Evolutionary conservation across 2,113 vertebrate genomes (phyloP).

Genomic region (Manacus vitellinus): DNA sequence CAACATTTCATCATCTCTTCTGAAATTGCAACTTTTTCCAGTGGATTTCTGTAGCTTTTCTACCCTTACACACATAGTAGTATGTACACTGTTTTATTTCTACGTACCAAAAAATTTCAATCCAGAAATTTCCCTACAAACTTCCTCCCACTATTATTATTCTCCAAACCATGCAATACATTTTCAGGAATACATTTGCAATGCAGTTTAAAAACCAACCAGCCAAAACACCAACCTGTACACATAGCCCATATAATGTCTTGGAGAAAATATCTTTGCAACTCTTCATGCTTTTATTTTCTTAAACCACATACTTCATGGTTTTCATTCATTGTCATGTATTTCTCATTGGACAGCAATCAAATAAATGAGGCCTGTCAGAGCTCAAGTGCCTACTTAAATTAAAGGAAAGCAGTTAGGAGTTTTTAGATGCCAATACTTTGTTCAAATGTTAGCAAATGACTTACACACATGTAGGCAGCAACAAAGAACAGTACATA

Average conservation of each 20-base stretch:
- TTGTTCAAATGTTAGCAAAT: conserved; percentile 68
- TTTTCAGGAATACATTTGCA: not conserved
- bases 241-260: not conserved
- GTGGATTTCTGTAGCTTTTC: not conserved
- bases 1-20: not conserved
- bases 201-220: not conserved
- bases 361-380: conserved; percentile 57
- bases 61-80: not conserved
- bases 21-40: not conserved
- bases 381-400: conserved; percentile 55
- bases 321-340: conserved; percentile 42
- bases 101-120: not conserved
- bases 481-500: conserved; percentile 22
- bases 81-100: not conserved
- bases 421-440: conserved; percentile 56
- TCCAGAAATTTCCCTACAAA: not conserved
- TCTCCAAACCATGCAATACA: not conserved
- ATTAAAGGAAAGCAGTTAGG: conserved; percentile 57
- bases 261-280: not conserved
- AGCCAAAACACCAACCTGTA: not conserved
- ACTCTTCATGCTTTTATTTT: not conserved
- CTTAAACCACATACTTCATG: not conserved
- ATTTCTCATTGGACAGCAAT: not conserved
- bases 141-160: not conserved
- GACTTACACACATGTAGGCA: conserved; percentile 60